Evolutionary conservation across 1,140 invertebrate genomes (phyloP).

Genomic region (Parapsyche elsis): DNA sequence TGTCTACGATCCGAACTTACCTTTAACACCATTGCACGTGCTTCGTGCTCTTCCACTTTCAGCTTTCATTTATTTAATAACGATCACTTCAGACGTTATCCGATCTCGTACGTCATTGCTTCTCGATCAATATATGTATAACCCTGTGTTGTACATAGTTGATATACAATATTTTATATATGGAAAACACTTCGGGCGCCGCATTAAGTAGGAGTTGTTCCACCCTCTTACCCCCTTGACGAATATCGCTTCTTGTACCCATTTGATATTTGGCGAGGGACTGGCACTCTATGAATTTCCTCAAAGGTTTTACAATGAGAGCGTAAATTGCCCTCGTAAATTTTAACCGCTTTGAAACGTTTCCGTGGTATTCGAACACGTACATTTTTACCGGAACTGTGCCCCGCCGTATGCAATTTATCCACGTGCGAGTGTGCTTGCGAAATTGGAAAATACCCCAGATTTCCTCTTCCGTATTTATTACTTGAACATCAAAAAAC

Average conservation of each 20-base stretch:
- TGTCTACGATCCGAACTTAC: slow-evolving; percentile 30
- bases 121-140: too few species aligned
- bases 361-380: background rate
- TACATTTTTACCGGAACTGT: background rate
- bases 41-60: background rate
- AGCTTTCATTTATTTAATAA: slow-evolving; percentile 5
- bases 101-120: background rate
- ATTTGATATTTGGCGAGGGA: background rate
- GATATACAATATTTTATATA: background rate
- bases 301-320: slow-evolving; percentile 13
- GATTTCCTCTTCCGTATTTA: too few species aligned
- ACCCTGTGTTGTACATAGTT: too few species aligned
- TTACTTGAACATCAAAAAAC: too few species aligned
- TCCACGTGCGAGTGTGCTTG: background rate
- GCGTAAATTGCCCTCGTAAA: slow-evolving; percentile 47
- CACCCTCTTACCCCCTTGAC: background rate
- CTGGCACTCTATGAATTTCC: slow-evolving; percentile 33
- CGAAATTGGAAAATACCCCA: too few species aligned
- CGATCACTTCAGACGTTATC: background rate
- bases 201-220: background rate
- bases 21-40: too few species aligned
- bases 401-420: background rate
- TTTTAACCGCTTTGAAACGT: slow-evolving; percentile 34
- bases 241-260: slow-evolving; percentile 7
- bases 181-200: background rate